Evolutionary conservation across 1,140 invertebrate genomes (phyloP), one percentile per base, ranked within the genome.

Genomic region (Littorina saxatilis): DNA sequence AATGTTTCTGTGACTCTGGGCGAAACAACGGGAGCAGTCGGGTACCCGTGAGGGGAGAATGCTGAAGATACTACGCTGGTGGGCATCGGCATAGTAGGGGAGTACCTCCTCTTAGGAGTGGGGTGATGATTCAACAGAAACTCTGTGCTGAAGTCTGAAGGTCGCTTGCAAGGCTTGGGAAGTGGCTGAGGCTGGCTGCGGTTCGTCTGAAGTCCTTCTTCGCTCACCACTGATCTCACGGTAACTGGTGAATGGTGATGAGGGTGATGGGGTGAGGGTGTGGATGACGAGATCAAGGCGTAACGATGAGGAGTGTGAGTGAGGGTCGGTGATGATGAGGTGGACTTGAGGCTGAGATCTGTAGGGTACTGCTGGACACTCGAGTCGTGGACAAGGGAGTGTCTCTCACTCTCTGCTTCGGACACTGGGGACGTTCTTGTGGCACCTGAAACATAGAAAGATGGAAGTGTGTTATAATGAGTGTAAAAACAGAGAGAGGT

Each of bases 141-240:
- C 11, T 32, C 76, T 0, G 76, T 63, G 76, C 76, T 78, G 76
- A 78, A 78, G 55, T 78, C 76, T 2, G 76, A 78, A 27, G 55
- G 76, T 39, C 76, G 55, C 27, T 78, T 78, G 50, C 74, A 43
- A 27, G 70, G 70, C 70, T 23, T 20, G 4, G 4, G 63, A 2
- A 15, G 63, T 13, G 13, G 63, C 29, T 13, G 37, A 15, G 37
- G n/a, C 35, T 27, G 15, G 17, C 35, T 9, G 68, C 37, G 35
- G 35, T 20, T 29, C 2, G 20, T 0, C 29, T 52, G 73, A 23
- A 37, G 72, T 15, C 7, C 9, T 13, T 29, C 40, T 2, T 52
- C 37, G 32, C n/a, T 23, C 13, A 32, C 73, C 47, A 17, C n/a
- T 13, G 9, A 15, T 13, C 20, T 47, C 47, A 27, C 68, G 15